Conservation (phyloP, 1,140 invertebrate species). For the Leucophenga varia region DNA sequence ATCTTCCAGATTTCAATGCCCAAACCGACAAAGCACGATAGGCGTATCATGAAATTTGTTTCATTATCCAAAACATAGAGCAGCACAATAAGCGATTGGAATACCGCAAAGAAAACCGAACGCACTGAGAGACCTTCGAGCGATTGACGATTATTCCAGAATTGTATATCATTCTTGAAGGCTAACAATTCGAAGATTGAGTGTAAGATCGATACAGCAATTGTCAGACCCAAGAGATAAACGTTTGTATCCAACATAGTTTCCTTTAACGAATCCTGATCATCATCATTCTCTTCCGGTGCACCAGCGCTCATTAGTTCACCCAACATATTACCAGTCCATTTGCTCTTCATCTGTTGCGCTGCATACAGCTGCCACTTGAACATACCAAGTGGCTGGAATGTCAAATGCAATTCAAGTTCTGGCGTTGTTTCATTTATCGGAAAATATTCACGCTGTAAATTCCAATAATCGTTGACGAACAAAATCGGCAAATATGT, state of each 20-base stretch:
- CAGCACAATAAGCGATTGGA: constrained; percentile 92
- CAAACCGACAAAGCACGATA: constrained; percentile 90
- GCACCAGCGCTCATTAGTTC: constrained; percentile 46
- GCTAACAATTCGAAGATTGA: constrained; percentile 98
- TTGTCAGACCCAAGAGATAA: constrained; percentile 88
- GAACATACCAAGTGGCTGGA: constrained; percentile 90
- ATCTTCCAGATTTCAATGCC: constrained; percentile 99
- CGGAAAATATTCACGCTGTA: constrained; percentile 92
- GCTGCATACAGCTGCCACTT: constrained; percentile 98
- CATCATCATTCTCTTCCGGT: constrained; percentile 66
- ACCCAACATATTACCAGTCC: constrained; percentile 65
- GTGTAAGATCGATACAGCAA: constrained; percentile 92
- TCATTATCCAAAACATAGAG: constrained; percentile 98
- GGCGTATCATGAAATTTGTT: constrained; percentile 92
- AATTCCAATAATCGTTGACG: constrained; percentile 98
- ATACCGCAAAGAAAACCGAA: constrained; percentile 99
- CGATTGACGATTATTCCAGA: constrained; percentile 97
- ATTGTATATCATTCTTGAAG: constrained; percentile 99
- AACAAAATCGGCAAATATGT: constrained; percentile 95
- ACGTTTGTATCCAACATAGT: constrained; percentile 96
- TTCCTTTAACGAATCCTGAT: constrained; percentile 97
- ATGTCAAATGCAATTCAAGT: constrained; percentile 78
- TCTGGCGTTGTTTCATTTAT: constrained; percentile 83
- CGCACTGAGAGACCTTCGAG: constrained; percentile 96
- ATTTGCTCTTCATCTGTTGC: constrained; percentile 86